Evolutionary conservation across 2,113 vertebrate species (phyloP).

Genomic region (Oreochromis aureus): DNA sequence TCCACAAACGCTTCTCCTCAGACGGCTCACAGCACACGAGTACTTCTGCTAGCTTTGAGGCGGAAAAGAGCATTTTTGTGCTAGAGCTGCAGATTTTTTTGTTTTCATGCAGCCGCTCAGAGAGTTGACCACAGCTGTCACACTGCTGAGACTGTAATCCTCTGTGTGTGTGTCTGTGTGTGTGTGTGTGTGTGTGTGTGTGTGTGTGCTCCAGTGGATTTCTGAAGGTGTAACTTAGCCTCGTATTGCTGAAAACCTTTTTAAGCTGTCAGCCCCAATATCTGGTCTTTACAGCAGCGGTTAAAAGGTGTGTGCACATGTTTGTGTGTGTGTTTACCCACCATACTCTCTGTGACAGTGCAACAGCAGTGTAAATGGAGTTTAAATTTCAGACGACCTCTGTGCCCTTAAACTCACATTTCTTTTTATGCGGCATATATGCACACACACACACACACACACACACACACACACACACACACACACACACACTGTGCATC

Average conservation of each 20-base stretch:
- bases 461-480: neutral
- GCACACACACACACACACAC: neutral
- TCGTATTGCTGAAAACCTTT: constrained; percentile 37
- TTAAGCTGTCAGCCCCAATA: constrained; percentile 49
- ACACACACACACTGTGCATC: neutral
- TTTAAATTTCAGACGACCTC: constrained; percentile 39
- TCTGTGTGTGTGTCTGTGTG: neutral
- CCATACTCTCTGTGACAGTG: constrained; percentile 9
- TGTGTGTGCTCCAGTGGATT: neutral
- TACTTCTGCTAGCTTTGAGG: neutral
- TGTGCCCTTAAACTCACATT: constrained; percentile 12
- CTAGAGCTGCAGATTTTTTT: neutral
- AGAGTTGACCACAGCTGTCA: constrained; percentile 34
- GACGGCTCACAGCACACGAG: neutral
- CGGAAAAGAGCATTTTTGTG: neutral
- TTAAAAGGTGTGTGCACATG: constrained; percentile 1
- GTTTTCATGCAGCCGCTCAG: neutral
- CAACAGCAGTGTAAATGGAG: constrained; percentile 29
- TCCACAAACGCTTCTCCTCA: neutral
- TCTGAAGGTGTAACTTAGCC: constrained; percentile 30
- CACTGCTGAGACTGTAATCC: constrained; percentile 8
- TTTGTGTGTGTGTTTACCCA: constrained; percentile 14
- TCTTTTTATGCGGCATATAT: neutral
- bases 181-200: neutral
- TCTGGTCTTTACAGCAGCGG: constrained; percentile 13